Evolutionary conservation across 2,113 vertebrate genomes (phyloP).

Genomic region (Anser cygnoides): DNA sequence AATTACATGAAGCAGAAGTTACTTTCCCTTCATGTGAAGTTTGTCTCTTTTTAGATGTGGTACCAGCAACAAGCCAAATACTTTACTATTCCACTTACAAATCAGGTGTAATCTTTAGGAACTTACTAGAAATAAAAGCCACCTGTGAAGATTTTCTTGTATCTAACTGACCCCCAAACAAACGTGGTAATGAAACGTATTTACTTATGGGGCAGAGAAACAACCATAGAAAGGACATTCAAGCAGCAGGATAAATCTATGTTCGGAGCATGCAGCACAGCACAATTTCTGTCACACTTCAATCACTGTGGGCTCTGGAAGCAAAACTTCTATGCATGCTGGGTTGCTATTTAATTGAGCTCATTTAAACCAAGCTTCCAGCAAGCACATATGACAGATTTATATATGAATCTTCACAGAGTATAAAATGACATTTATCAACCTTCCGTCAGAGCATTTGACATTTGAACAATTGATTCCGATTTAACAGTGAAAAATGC

Average conservation of each 20-base stretch:
- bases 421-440: slow-evolving; percentile 53
- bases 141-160: neutral
- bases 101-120: neutral
- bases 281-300: neutral
- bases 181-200: neutral
- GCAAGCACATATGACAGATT: neutral
- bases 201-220: neutral
- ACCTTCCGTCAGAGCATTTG: neutral
- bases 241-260: neutral
- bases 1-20: neutral
- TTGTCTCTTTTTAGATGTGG: neutral
- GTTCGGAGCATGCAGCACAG: neutral
- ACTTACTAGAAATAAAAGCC: neutral
- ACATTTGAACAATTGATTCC: slow-evolving; percentile 46
- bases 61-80: neutral
- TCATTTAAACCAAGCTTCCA: slow-evolving; percentile 27
- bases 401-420: neutral
- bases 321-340: neutral
- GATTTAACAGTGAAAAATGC: slow-evolving; percentile 28
- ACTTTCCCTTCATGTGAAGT: neutral
- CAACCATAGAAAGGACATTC: neutral
- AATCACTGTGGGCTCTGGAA: neutral
- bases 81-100: neutral
- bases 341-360: slow-evolving; percentile 41
- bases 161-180: neutral